Conservation (phyloP, 1,140 invertebrate species). For the Holotrichia oblita region DNA sequence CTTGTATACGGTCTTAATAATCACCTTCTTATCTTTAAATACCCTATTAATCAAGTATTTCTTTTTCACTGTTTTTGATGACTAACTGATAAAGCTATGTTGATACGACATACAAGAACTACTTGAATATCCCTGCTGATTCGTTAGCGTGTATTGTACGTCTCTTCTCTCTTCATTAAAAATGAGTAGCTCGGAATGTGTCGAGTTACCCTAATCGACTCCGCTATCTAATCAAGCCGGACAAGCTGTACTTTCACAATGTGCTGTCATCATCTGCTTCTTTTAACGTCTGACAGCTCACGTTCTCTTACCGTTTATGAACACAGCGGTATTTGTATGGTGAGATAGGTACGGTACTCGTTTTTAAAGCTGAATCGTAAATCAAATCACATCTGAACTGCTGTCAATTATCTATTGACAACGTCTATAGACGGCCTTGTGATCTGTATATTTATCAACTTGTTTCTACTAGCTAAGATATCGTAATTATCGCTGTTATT, state of each 20-base stretch:
- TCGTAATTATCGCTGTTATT: not conserved
- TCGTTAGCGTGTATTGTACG: not conserved
- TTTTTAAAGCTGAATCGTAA: not conserved
- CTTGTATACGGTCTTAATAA: not conserved
- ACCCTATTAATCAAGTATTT: not conserved
- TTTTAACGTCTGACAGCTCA: not conserved
- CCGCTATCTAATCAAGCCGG: constrained; percentile 6
- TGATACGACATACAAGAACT: not conserved
- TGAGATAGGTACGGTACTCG: not conserved
- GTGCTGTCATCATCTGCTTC: constrained; percentile 4
- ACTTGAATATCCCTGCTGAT: not conserved
- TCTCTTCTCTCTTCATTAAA: not conserved
- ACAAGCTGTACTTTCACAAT: constrained; percentile 20
- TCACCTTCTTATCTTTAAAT: not conserved
- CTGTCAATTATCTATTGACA: constrained; percentile 16
- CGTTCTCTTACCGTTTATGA: not conserved
- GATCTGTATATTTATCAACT: not conserved
- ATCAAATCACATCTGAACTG: constrained; percentile 1
- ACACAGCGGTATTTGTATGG: not conserved
- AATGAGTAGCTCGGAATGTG: constrained; percentile 6
- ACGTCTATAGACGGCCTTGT: not conserved
- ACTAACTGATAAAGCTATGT: not conserved
- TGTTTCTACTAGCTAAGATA: not conserved
- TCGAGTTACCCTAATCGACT: constrained; percentile 19
- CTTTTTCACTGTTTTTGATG: not conserved